A percentile compares a stretch with the other conserved stretches of the same genome.
Conservation (phyloP, 2,113 vertebrate genomes). For the Axis porcinus region DNA sequence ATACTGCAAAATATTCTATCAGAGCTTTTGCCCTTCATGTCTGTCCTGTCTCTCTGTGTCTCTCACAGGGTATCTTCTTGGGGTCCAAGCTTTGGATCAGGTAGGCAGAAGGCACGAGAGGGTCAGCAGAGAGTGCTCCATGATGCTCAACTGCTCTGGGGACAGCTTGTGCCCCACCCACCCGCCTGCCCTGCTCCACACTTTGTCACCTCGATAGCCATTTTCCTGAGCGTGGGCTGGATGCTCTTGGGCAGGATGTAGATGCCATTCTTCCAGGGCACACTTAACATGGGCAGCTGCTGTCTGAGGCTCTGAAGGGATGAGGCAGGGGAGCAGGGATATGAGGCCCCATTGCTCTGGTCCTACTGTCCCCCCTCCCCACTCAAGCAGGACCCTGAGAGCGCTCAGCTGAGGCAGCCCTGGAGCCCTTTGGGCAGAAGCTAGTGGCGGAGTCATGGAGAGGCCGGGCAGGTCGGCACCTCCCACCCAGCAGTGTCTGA, state of each 20-base stretch:
- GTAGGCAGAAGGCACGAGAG: neutral
- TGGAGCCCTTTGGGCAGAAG: neutral
- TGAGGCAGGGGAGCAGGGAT: neutral
- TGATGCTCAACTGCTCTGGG: fast-evolving
- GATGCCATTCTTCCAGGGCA: slow-evolving; percentile 58
- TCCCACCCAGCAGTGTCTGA: neutral
- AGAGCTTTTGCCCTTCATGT: neutral
- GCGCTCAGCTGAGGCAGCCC: neutral
- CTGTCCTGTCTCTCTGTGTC: neutral
- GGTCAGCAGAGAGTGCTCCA: neutral
- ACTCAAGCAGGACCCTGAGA: neutral
- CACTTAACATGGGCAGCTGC: slow-evolving; percentile 17
- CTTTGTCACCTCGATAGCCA: slow-evolving; percentile 78
- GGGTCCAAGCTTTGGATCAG: neutral
- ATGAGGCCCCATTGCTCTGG: neutral
- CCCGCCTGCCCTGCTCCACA: fast-evolving
- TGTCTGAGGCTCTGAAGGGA: slow-evolving; percentile 55
- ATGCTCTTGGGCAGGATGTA: slow-evolving; percentile 71
- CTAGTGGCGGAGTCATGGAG: neutral
- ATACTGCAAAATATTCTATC: neutral
- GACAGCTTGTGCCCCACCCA: fast-evolving
- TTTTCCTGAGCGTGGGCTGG: slow-evolving; percentile 63
- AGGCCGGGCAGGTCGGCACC: neutral
- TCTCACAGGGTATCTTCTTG: neutral
- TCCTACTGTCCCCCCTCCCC: neutral